A percentile compares a stretch with the other conserved stretches of the same genome.
Conservation (phyloP, 1,140 invertebrate genomes). For the Drosophila sechellia region DNA sequence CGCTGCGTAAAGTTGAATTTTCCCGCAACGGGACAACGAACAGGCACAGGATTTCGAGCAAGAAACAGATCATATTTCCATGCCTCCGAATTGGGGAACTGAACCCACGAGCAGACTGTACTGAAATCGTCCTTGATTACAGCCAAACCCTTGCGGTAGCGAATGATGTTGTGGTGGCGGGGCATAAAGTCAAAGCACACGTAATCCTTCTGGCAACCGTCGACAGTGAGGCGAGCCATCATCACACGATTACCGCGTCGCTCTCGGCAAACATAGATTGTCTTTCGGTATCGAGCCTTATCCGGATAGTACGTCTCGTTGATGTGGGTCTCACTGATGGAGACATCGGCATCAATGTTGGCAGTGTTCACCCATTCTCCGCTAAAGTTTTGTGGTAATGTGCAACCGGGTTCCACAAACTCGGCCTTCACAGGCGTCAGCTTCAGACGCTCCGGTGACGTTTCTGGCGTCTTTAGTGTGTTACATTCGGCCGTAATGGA, state of each 20-base stretch:
- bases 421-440: constrained; percentile 94
- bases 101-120: constrained; percentile 97
- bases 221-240: constrained; percentile 97
- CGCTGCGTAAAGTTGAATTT: constrained; percentile 97
- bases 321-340: constrained; percentile 98
- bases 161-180: constrained; percentile 97
- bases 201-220: constrained; percentile 99
- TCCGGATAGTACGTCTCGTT: constrained; percentile 97
- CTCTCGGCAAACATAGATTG: constrained; percentile 97
- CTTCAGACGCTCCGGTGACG: constrained; percentile 95
- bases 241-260: constrained; percentile 94
- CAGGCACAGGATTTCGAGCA: constrained; percentile 95
- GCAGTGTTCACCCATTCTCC: constrained; percentile 99
- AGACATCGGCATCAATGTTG: constrained; percentile 96
- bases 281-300: constrained; percentile 92
- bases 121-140: constrained; percentile 95
- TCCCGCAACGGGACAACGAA: constrained; percentile 97
- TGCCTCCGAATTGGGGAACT: constrained; percentile 92
- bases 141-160: constrained; percentile 94
- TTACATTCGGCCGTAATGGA: constrained; percentile 97
- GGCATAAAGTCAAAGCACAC: constrained; percentile 98
- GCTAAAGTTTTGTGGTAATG: constrained; percentile 95
- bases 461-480: constrained; percentile 95
- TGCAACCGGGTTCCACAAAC: constrained; percentile 95
- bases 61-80: constrained; percentile 96